Percentiles rank a stretch among this genome's conserved stretches.
These are phyloP conservation scores for Tiliqua scincoides DNA, from an alignment of 2,113 vertebrate species.

Conservation along the genomic window DNA sequence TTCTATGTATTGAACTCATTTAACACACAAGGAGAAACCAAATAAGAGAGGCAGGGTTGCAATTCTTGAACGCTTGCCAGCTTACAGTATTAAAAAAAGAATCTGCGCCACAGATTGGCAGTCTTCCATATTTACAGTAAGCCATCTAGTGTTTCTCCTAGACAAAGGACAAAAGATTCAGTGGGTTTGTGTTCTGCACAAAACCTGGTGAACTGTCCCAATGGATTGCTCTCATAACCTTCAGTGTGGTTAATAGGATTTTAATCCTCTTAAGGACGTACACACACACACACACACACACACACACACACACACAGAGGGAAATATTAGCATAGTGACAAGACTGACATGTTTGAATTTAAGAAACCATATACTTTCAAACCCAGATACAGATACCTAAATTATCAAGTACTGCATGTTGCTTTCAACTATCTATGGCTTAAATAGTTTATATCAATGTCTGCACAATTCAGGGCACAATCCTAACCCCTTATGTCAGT, in stretches of 20 bases:
- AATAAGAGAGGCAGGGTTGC: conserved; percentile 81
- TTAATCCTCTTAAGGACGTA: conserved; percentile 5
- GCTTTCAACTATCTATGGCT: neutral
- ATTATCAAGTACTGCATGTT: neutral
- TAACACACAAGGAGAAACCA: conserved; percentile 81
- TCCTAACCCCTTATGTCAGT: too few species aligned
- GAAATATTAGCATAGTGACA: conserved; percentile 3
- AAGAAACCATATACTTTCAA: conserved; percentile 39
- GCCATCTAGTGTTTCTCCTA: conserved; percentile 80
- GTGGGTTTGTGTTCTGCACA: conserved; percentile 65
- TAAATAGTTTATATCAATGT: neutral
- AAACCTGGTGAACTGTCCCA: conserved; percentile 16
- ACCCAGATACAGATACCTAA: neutral
- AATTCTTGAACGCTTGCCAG: conserved; percentile 85
- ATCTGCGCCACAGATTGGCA: conserved; percentile 83
- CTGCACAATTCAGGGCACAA: too few species aligned
- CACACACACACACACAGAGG: too few species aligned
- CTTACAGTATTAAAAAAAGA: conserved; percentile 89
- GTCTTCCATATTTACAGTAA: conserved; percentile 83
- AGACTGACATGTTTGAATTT: conserved; percentile 49
- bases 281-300: conserved; percentile 2
- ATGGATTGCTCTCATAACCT: conserved; percentile 26
- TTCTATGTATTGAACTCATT: conserved; percentile 67
- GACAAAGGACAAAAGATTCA: conserved; percentile 80
- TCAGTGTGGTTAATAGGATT: conserved; percentile 68